These are phyloP conservation scores for Netelia virgata DNA, from an alignment of 2,888 invertebrate genomes.

Conservation along the genomic window DNA sequence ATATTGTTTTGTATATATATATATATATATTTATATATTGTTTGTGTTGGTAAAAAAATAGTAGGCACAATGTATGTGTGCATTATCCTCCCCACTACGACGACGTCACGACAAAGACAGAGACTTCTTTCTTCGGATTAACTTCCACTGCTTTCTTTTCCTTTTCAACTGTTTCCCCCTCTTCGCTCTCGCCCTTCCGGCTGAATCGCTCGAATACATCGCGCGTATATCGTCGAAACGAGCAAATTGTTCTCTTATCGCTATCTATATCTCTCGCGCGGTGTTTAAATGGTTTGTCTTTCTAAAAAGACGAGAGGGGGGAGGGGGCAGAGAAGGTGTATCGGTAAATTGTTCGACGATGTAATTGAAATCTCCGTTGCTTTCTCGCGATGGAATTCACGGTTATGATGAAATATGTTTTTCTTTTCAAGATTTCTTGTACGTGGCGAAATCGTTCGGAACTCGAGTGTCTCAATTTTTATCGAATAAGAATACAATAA, in stretches of 20 bases:
- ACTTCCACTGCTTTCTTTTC: slow-evolving; percentile 64
- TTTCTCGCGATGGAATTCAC: no score
- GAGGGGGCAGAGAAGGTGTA: no score
- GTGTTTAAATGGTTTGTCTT: no score
- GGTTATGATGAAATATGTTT: no score
- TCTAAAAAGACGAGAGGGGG: no score
- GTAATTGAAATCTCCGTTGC: no score
- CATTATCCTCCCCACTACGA: neutral
- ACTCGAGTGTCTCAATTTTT: no score
- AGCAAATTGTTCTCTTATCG: slow-evolving; percentile 36
- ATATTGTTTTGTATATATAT: neutral
- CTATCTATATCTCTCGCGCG: no score
- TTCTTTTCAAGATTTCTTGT: no score
- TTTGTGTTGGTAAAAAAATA: neutral
- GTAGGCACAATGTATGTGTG: neutral
- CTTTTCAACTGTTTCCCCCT: slow-evolving; percentile 44
- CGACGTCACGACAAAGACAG: neutral
- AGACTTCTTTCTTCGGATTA: neutral
- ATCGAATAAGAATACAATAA: no score
- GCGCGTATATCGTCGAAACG: slow-evolving; percentile 9
- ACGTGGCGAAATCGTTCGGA: no score
- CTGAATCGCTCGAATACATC: neutral
- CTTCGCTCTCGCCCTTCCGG: neutral
- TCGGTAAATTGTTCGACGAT: no score
- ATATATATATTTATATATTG: neutral